phyloP scores from a whole-genome alignment of 2,113 vertebrate species.

The Vulpes lagopus region DNA sequence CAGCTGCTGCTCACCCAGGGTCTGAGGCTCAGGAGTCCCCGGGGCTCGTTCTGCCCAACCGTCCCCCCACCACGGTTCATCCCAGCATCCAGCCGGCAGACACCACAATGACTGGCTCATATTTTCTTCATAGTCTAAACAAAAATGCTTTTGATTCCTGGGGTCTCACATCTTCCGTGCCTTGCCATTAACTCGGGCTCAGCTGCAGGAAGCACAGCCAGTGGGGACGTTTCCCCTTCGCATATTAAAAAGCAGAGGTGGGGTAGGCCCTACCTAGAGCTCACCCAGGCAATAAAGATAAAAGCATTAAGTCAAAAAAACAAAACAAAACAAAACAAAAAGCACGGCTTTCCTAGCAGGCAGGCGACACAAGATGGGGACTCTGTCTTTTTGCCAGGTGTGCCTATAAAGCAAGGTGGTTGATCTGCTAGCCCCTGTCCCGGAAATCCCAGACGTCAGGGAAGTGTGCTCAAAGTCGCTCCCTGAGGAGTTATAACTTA shows the following conservation, averaged over 20 bases:
- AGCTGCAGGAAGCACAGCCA: not conserved
- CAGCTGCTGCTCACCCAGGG: rapidly evolving
- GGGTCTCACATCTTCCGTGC: not conserved
- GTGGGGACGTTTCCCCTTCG: not conserved
- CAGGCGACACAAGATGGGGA: no score
- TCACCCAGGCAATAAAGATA: rapidly evolving
- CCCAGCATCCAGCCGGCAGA: not conserved
- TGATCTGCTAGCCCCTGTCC: not conserved
- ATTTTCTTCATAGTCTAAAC: not conserved
- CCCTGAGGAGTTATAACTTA: not conserved
- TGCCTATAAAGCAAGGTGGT: not conserved
- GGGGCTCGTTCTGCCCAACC: not conserved
- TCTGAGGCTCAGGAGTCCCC: not conserved
- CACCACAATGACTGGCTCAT: not conserved
- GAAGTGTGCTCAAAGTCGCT: not conserved
- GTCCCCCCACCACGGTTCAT: not conserved
- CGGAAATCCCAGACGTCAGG: not conserved
- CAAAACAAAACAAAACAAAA: not conserved
- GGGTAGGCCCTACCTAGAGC: not conserved
- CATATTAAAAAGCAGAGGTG: not conserved
- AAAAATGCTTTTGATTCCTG: not conserved
- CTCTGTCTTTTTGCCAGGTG: no score
- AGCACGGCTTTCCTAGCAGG: not conserved
- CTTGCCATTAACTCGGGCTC: not conserved
- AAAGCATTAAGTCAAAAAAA: not conserved